Evolutionary conservation across 1,140 invertebrate species (phyloP).

Genomic region (Drosophila saltans): DNA sequence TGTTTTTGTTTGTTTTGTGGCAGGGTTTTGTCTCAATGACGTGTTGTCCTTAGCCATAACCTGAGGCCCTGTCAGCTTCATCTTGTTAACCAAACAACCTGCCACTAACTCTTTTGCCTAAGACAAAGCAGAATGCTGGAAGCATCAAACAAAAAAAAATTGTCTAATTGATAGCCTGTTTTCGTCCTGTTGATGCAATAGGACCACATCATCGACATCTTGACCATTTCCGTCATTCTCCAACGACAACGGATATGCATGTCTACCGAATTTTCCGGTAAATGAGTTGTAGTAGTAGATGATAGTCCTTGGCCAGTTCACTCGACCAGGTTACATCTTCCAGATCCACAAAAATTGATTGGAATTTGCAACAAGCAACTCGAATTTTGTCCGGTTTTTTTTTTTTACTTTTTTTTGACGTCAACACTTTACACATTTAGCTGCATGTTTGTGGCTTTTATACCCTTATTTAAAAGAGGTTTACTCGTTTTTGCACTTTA

Average conservation of each 20-base stretch:
- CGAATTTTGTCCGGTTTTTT: slow-evolving; percentile 39
- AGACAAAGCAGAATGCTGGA: slow-evolving; percentile 61
- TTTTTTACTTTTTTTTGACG: slow-evolving; percentile 27
- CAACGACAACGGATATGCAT: slow-evolving; percentile 58
- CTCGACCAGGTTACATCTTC: slow-evolving; percentile 19
- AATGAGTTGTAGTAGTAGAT: slow-evolving; percentile 53
- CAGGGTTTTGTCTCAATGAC: slow-evolving; percentile 67
- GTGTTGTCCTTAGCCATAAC: slow-evolving; percentile 70
- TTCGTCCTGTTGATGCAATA: not conserved
- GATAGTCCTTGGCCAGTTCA: slow-evolving; percentile 14
- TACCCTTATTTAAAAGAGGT: not conserved
- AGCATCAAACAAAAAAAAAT: slow-evolving; percentile 23
- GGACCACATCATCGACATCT: slow-evolving; percentile 56
- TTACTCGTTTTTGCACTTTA: not conserved
- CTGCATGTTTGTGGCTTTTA: slow-evolving; percentile 58
- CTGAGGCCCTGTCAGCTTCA: slow-evolving; percentile 63
- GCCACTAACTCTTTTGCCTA: slow-evolving; percentile 51
- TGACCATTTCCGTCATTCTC: slow-evolving; percentile 69
- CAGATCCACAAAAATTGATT: slow-evolving; percentile 71
- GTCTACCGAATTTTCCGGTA: slow-evolving; percentile 81
- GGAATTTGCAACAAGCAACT: slow-evolving; percentile 74
- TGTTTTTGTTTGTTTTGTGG: slow-evolving; percentile 50
- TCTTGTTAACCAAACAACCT: slow-evolving; percentile 78
- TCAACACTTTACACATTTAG: slow-evolving; percentile 58
- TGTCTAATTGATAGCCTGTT: slow-evolving; percentile 64